Conservation (phyloP, 1,140 invertebrate genomes). For the Mylabris phalerata region DNA sequence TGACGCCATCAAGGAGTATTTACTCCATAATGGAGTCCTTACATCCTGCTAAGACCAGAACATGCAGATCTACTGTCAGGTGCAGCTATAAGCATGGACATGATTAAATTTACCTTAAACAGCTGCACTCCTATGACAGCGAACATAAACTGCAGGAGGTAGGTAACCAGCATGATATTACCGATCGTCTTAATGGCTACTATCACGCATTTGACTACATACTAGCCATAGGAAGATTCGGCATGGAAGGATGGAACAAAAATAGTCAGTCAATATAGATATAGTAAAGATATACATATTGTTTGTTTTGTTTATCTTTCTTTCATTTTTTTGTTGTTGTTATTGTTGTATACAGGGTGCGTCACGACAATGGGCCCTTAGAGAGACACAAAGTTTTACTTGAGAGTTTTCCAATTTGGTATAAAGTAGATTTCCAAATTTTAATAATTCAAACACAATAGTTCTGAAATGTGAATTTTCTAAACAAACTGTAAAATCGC, state of each 20-base stretch:
- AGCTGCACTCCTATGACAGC: constrained; percentile 99
- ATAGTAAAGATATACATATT: too few species aligned
- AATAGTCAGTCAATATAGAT: constrained; percentile 31
- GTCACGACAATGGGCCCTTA: too few species aligned
- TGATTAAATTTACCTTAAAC: constrained; percentile 82
- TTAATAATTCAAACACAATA: too few species aligned
- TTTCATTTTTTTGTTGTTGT: too few species aligned
- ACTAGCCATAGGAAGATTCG: constrained; percentile 54
- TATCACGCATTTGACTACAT: constrained; percentile 98
- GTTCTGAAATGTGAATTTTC: too few species aligned
- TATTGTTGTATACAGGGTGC: too few species aligned
- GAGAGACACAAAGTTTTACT: too few species aligned
- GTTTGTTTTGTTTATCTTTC: too few species aligned
- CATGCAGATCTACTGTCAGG: constrained; percentile 38
- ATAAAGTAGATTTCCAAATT: too few species aligned
- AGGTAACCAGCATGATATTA: constrained; percentile 98
- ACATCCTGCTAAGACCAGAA: constrained; percentile 35
- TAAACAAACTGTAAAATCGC: too few species aligned
- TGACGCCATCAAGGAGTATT: neutral
- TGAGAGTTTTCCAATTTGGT: too few species aligned
- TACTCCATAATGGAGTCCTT: constrained; percentile 14
- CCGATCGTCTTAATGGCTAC: constrained; percentile 98
- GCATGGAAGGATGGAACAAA: constrained; percentile 37
- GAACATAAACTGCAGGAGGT: constrained; percentile 99
- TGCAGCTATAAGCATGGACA: constrained; percentile 33